These are phyloP conservation scores for Anguilla rostrata DNA, from an alignment of 2,113 vertebrate species.

Conservation along the genomic window DNA sequence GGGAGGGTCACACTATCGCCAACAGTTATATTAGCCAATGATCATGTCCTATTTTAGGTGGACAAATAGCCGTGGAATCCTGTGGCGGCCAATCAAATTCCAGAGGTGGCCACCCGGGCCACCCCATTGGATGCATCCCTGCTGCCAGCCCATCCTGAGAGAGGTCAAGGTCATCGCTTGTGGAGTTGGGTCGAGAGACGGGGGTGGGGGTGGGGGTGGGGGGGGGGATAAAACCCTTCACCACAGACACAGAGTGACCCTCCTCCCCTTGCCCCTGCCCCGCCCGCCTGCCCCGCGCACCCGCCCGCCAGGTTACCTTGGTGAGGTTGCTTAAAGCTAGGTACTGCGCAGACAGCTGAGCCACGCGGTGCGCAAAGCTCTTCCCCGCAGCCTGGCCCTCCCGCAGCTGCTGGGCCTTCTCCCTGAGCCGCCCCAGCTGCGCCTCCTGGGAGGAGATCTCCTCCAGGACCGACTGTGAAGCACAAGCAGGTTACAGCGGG, in stretches of 20 bases:
- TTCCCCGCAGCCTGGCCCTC: conserved; percentile 92
- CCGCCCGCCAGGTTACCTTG: conserved; percentile 80
- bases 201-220: too few species aligned
- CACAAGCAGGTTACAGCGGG: too few species aligned
- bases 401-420: conserved; percentile 91
- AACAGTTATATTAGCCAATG: too few species aligned
- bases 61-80: too few species aligned
- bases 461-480: conserved; percentile 86
- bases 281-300: not conserved
- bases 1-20: too few species aligned
- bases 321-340: conserved; percentile 94
- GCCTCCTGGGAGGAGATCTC: conserved; percentile 86
- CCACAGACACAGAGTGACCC: not conserved
- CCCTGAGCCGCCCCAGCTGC: conserved; percentile 88
- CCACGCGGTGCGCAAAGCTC: conserved; percentile 94
- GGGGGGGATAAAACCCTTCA: not conserved
- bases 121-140: too few species aligned
- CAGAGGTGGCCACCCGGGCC: too few species aligned
- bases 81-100: too few species aligned
- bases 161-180: not conserved
- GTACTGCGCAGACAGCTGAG: conserved; percentile 92
- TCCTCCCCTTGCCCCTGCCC: not conserved
- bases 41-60: too few species aligned
- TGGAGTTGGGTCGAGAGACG: too few species aligned
- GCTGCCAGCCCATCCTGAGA: not conserved